Base-by-base conservation (phyloP, 23 tunicate species). In the Trididemnum miniatum region DNA sequence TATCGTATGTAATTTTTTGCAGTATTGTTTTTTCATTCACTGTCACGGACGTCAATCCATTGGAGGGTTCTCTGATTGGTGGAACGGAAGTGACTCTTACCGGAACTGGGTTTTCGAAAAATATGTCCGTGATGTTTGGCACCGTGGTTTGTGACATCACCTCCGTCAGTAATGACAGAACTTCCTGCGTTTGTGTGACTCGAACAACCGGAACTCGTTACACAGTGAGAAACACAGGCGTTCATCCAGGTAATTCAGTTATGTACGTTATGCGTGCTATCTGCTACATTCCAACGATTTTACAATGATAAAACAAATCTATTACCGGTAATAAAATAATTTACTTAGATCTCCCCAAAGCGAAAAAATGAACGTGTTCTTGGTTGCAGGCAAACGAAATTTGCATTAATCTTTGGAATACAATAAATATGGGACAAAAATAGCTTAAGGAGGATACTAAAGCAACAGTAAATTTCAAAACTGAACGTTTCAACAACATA, bases 221-320 rank as follows among this genome's bases (percentile, higher is more conserved):
- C 63, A n/a, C 2, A 1, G 77, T 92, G 9, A 71, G 66, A 32
- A 92, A 92, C 57, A 57, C 33, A 3, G 97, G 97, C 39, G 31
- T 7, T 1, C 97, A 92, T 51, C 76, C 86, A 65, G 40, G 97
- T 92, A 79, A 87, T 35, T 63, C 32, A 90, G 97, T 12, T 92
- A 83, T 73, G 89, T 77, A 15, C 87, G 92, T 88, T 30, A 62
- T 18, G 92, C 97, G 0, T 38, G 71, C 1, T 33, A 54, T 36
- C 15, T 87, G n/a, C n/a, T n/a, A n/a, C n/a, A n/a, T n/a, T n/a
- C n/a, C n/a, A n/a, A n/a, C n/a, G n/a, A n/a, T n/a, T n/a, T n/a
- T n/a, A n/a, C n/a, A n/a, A n/a, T n/a, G n/a, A n/a, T n/a, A n/a
- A n/a, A n/a, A n/a, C n/a, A n/a, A n/a, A n/a, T n/a, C n/a, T n/a